Evolutionary conservation across 2,888 invertebrate species (phyloP), one percentile per base, ranked within the genome.

Genomic region (Ochlodes sylvanus): DNA sequence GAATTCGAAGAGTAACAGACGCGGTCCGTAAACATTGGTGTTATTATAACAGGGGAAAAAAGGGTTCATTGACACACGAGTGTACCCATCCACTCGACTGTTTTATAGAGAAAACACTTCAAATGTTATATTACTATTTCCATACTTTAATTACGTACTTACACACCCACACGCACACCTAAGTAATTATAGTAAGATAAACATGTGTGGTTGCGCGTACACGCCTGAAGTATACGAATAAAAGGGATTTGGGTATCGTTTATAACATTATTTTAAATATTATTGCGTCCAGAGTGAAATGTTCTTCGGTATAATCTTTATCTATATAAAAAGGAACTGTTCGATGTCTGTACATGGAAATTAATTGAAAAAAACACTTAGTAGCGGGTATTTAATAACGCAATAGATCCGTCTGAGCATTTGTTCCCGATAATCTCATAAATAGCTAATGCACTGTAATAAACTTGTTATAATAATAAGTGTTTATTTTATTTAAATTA

Each of bases 71-170:
- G 89, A 88, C 86, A 82, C 78, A 73, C 72, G 78, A 83, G 84
- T 86, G 88, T 90, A 91, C 89, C 89, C 91, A 90, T 84, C 83
- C 90, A 91, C 92, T 92, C 85, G 87, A 90, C 77, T 78, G 83
- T 91, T 91, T 92, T 91, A 92, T 92, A 89, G 90, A 83, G 89
- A 92, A 92, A 92, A 92, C 92, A 92, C 92, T 92, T 92, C 89
- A 92, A 92, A 92, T 90, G 84, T 86, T 84, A 92, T 91, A 90
- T 90, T 89, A 92, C 92, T 92, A 92, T 92, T 90, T 91, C 90
- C 88, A 92, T 91, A 89, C 88, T 90, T 90, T 91, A 91, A 92
- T 92, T 90, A 88, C 86, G 83, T 82, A 87, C 88, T 68, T 62
- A 56, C 32, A 67, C 82, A 81, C 82, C 79, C 82, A 79, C 72